Evolutionary conservation across 1,140 invertebrate genomes (phyloP).

Genomic region (Zophobas morio): DNA sequence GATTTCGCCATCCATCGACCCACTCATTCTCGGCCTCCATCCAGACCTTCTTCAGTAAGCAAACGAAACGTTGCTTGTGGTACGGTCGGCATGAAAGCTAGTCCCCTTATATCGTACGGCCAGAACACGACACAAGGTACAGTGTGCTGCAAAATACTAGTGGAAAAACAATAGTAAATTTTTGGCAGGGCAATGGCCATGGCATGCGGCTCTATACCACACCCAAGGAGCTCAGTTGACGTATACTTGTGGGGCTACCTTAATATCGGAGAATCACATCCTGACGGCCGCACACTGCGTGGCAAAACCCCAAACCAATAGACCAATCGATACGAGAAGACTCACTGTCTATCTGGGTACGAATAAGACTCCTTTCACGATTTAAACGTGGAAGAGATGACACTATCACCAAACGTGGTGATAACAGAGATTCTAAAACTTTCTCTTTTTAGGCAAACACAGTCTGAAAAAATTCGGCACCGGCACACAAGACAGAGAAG

Average conservation of each 20-base stretch:
- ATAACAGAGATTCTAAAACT: conserved; percentile 31
- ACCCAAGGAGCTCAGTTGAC: conserved; percentile 56
- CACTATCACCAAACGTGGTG: no score
- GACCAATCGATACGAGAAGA: conserved; percentile 50
- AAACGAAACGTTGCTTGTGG: conserved; percentile 54
- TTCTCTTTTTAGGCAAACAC: conserved; percentile 67
- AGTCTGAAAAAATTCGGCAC: conserved; percentile 69
- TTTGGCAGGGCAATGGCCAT: conserved; percentile 66
- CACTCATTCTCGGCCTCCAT: conserved; percentile 40
- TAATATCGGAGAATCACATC: conserved; percentile 60
- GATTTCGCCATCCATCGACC: conserved; percentile 52
- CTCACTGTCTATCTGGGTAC: conserved; percentile 62
- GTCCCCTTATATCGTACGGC: conserved; percentile 58
- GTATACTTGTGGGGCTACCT: conserved; percentile 63
- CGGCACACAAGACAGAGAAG: conserved; percentile 64
- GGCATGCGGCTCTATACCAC: conserved; percentile 64
- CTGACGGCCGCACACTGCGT: conserved; percentile 65
- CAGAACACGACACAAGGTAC: conserved; percentile 60
- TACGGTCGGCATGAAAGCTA: conserved; percentile 49
- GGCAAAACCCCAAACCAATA: conserved; percentile 57
- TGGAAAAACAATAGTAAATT: no score
- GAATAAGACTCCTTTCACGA: no score
- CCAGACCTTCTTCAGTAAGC: conserved; percentile 29
- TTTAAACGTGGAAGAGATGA: no score
- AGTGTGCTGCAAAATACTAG: not conserved